These are phyloP conservation scores for Chrysotoxum bicinctum DNA, from an alignment of 2,888 invertebrate genomes.

Conservation along the genomic window DNA sequence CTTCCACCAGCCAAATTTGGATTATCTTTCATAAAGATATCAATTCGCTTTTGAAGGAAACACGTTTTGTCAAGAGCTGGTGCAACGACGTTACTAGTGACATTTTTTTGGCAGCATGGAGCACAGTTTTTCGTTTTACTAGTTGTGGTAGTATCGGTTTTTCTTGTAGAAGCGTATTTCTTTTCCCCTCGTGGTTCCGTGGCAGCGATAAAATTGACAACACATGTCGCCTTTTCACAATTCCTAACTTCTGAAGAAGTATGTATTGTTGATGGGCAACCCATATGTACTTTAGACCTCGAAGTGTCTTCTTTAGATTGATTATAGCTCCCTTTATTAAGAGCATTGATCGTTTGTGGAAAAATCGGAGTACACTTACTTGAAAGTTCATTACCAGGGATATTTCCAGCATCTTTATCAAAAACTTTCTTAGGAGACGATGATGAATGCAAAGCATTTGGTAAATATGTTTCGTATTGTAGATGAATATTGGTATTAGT, in stretches of 20 bases:
- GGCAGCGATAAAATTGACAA: conserved; percentile 46
- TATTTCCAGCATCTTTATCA: conserved; percentile 34
- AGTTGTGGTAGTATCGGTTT: conserved; percentile 57
- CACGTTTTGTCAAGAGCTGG: conserved; percentile 51
- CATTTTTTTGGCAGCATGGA: conserved; percentile 67
- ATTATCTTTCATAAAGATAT: conserved; percentile 55
- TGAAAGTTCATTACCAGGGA: conserved; percentile 40
- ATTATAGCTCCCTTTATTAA: conserved; percentile 53
- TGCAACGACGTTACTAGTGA: conserved; percentile 27
- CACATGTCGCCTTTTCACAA: conserved; percentile 16
- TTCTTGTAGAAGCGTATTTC: conserved; percentile 42
- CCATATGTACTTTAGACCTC: conserved; percentile 3
- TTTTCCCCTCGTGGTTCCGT: conserved; percentile 13
- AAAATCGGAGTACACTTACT: conserved; percentile 32
- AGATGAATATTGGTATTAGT: conserved; percentile 44
- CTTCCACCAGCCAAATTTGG: neutral
- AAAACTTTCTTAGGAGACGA: conserved; percentile 40
- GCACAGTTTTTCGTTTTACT: conserved; percentile 57
- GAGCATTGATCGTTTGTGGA: conserved; percentile 31
- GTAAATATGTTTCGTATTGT: conserved; percentile 43
- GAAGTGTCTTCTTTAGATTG: conserved; percentile 36
- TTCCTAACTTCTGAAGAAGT: neutral
- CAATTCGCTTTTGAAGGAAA: conserved; percentile 66
- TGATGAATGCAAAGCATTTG: conserved; percentile 23
- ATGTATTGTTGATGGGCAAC: neutral